Percentiles rank a stretch among this genome's conserved stretches.
Evolutionary conservation across 92 coral and sea anemone genomes (phyloP).

Genomic region (Meandrina meandrites): DNA sequence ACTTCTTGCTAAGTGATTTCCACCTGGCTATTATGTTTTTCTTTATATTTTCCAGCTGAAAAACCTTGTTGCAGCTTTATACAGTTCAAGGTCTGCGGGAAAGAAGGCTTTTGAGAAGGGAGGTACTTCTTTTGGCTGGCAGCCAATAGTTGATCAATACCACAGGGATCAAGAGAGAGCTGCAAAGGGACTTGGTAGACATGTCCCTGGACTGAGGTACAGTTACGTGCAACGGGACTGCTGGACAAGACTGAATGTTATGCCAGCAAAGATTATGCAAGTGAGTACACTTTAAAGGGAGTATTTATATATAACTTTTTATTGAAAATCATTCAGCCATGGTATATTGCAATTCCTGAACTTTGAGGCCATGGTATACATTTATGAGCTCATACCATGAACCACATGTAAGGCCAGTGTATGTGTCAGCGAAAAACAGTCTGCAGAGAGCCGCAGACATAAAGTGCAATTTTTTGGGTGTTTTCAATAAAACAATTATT

Average conservation of each 20-base stretch:
- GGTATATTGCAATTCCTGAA: too few species aligned
- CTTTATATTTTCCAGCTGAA: conserved; percentile 25
- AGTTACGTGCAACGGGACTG: conserved; percentile 39
- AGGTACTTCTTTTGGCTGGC: conserved; percentile 43
- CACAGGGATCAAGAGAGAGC: conserved; percentile 16
- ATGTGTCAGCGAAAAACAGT: too few species aligned
- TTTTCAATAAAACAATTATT: too few species aligned
- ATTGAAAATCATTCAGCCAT: too few species aligned
- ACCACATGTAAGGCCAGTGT: too few species aligned
- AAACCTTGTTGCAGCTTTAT: conserved; percentile 1
- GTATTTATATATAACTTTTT: too few species aligned
- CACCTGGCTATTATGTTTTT: not conserved
- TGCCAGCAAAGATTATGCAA: conserved; percentile 55
- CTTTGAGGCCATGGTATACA: too few species aligned
- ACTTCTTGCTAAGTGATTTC: too few species aligned
- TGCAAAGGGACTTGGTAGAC: conserved; percentile 23
- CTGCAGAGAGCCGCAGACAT: too few species aligned
- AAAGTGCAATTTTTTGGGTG: too few species aligned
- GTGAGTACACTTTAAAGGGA: not conserved
- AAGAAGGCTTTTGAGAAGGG: not conserved
- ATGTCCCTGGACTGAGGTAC: conserved; percentile 53
- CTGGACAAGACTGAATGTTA: conserved; percentile 53
- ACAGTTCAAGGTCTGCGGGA: too few species aligned
- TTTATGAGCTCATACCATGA: too few species aligned
- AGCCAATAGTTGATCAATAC: conserved; percentile 16